These are phyloP conservation scores for Staurois parvus DNA, from an alignment of 2,797 vertebrate genomes.

Conservation along the genomic window DNA sequence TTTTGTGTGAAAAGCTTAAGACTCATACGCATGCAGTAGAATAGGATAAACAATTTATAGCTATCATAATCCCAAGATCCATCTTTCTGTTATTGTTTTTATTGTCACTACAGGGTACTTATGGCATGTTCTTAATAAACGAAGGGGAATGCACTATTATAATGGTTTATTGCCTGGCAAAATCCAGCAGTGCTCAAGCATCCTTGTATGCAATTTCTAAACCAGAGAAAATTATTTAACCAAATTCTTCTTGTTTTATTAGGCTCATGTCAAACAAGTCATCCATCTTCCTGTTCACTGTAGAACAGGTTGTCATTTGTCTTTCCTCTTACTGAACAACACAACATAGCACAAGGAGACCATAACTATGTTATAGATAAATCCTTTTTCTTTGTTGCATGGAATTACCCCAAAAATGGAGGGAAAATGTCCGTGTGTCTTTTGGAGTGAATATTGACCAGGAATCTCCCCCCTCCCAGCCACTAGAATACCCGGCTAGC, in stretches of 20 bases:
- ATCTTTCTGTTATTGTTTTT: constrained; percentile 45
- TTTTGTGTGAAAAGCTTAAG: constrained; percentile 8
- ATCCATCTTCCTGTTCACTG: constrained; percentile 20
- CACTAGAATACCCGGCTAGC: no score
- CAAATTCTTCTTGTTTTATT: constrained; percentile 37
- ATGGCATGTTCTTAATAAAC: constrained; percentile 31
- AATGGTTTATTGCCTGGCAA: constrained; percentile 22
- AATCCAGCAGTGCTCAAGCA: constrained; percentile 7
- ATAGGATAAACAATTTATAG: constrained; percentile 31
- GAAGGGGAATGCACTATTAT: constrained; percentile 16
- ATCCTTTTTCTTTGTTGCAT: no score
- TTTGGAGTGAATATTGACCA: no score
- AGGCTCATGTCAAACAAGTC: constrained; percentile 35
- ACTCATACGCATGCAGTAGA: background rate
- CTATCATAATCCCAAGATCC: constrained; percentile 14
- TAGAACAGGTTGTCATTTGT: background rate
- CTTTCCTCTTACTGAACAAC: background rate
- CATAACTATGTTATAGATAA: no score
- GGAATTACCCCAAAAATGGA: no score
- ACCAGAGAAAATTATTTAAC: constrained; percentile 19
- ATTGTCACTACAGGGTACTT: constrained; percentile 36
- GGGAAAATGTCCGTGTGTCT: no score
- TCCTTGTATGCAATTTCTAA: constrained; percentile 38
- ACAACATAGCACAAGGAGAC: background rate
- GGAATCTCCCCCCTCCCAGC: no score